These are phyloP conservation scores for Channa striata DNA, from an alignment of 2,797 vertebrate genomes.

Conservation along the genomic window DNA sequence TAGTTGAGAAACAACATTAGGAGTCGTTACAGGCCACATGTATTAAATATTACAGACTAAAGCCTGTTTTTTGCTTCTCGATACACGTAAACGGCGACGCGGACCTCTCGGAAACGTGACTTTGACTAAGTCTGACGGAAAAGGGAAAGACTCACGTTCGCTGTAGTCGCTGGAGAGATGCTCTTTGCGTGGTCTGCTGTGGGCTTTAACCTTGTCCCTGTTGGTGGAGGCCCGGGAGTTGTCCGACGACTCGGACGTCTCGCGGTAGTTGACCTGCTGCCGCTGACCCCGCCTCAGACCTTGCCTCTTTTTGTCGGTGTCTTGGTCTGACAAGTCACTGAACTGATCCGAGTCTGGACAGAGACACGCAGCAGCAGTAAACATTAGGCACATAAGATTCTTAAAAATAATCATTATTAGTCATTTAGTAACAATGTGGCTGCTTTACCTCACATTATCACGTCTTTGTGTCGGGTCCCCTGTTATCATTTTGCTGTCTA, in stretches of 20 bases:
- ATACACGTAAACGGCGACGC: no score
- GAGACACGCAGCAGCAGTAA: background rate
- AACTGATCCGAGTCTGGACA: conserved; percentile 90
- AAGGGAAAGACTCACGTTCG: conserved; percentile 83
- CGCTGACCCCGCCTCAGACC: conserved; percentile 92
- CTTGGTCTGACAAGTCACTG: conserved; percentile 91
- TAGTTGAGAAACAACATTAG: background rate
- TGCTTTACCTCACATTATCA: no score
- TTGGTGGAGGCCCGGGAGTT: conserved; percentile 85
- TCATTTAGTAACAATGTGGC: no score
- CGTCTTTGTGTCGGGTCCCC: no score
- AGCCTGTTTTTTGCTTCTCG: no score
- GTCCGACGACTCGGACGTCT: conserved; percentile 94
- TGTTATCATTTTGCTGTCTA: no score
- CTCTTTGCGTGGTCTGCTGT: conserved; percentile 83
- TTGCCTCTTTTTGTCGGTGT: conserved; percentile 89
- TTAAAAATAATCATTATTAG: no score
- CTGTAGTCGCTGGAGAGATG: conserved; percentile 94
- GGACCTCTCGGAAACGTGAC: no score
- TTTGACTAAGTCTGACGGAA: no score
- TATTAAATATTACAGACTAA: no score
- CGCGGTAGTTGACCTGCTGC: conserved; percentile 95
- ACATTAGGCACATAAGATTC: background rate
- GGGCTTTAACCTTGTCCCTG: conserved; percentile 78
- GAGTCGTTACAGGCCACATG: background rate